Evolutionary conservation across 2,113 vertebrate species (phyloP), one percentile per base, ranked within the genome.

Genomic region (Nannospalax galili): DNA sequence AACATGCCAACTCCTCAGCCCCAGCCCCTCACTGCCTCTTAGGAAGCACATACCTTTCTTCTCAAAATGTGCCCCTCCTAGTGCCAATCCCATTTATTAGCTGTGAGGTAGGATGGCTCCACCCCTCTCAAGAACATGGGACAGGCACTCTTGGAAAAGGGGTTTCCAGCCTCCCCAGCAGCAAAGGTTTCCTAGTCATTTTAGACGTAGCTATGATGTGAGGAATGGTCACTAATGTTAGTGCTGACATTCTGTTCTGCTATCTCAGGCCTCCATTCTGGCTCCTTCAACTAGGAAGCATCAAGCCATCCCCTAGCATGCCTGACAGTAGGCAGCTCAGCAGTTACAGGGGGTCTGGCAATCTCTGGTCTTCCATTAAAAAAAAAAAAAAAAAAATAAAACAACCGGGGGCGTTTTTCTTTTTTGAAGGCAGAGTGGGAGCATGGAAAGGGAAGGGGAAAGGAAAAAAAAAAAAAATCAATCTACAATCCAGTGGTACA

Each of bases 151-250:
- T 35, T 12, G 89, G 96, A 96, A 96, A 96, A 90, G 91, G 97
- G 30, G 58, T 89, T 96, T 96, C 97, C 92, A 96, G 75, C 79
- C 89, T 97, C 97, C 97, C 95, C 97, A 98, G 97, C 96, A 98
- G 96, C 98, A 97, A 97, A 96, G 88, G 92, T 85, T 96, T 97
- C 92, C 91, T 96, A 96, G 95, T 93, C 95, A 97, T 97, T 97
- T 95, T 95, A 85, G 94, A 85, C 3, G 15, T 52, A 97, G 97
- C 30, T 84, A 95, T 95, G 94, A 81, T 37, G 67, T 37, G 5
- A 96, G 94, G 97, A 98, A 97, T 93, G 79, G 97, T 64, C 96
- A 97, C 95, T 95, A 97, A 97, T 65, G 7, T 80, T 56, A 96
- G 92, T 88, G 22, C 73, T 93, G 84, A 91, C 24, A 62, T 96